Conservation (phyloP, 2,113 vertebrate genomes). For the Phalacrocorax pelagicus region DNA sequence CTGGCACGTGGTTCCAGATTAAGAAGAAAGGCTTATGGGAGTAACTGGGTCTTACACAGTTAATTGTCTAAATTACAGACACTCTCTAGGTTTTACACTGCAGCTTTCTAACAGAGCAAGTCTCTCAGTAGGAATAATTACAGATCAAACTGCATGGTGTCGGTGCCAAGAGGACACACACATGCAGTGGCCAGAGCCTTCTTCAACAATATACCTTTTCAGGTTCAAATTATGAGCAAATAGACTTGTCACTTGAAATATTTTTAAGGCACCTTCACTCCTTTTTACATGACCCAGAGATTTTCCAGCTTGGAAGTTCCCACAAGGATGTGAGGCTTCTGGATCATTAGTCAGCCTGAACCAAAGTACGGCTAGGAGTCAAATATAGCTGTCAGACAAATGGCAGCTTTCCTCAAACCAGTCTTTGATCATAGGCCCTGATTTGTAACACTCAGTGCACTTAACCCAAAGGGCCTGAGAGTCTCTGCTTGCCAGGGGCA, state of each 20-base stretch:
- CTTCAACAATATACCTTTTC: not conserved
- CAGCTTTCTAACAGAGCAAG: not conserved
- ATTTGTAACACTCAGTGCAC: not conserved
- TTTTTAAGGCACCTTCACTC: too few relatives aligned
- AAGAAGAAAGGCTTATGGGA: not conserved
- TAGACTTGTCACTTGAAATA: not conserved
- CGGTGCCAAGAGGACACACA: not conserved
- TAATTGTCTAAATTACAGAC: not conserved
- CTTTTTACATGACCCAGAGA: too few relatives aligned
- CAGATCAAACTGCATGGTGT: not conserved
- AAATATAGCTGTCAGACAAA: not conserved
- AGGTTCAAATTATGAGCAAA: not conserved
- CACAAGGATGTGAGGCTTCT: too few relatives aligned
- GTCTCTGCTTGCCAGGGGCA: not conserved
- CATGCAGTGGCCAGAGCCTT: too few relatives aligned
- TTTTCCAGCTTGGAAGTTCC: too few relatives aligned
- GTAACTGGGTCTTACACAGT: not conserved
- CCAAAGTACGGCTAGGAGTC: too few relatives aligned
- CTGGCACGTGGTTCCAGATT: not conserved
- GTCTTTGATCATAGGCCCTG: not conserved
- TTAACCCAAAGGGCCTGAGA: not conserved
- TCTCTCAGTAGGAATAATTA: not conserved
- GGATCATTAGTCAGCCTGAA: too few relatives aligned
- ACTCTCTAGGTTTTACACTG: not conserved
- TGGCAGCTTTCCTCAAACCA: not conserved